These are phyloP conservation scores for Pogona vitticeps DNA, from an alignment of 2,113 vertebrate species.

Conservation along the genomic window DNA sequence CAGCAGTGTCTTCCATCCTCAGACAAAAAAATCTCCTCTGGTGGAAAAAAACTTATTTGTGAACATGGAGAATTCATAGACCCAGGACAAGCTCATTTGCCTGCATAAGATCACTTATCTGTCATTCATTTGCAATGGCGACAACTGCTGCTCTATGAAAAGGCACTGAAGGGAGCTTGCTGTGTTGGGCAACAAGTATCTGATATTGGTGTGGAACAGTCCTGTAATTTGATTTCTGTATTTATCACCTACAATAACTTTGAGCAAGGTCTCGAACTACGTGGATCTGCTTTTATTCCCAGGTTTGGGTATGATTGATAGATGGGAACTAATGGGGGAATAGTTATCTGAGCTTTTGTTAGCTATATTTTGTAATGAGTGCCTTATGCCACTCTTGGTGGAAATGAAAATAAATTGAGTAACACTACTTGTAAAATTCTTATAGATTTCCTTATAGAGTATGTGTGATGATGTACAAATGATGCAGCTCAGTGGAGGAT, in stretches of 20 bases:
- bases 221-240: not conserved
- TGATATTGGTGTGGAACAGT: not conserved
- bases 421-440: not conserved
- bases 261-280: not conserved
- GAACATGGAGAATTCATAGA: not conserved
- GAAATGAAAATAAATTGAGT: constrained; percentile 7
- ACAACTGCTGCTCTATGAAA: not conserved
- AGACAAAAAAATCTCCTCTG: constrained; percentile 21
- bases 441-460: not conserved
- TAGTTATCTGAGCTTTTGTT: not conserved
- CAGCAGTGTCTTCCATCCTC: not conserved
- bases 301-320: no score
- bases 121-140: not conserved
- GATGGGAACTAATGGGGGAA: not conserved
- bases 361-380: not conserved
- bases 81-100: not conserved
- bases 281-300: not conserved
- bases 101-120: not conserved
- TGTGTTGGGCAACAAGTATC: not conserved
- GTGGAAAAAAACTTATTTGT: not conserved
- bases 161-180: not conserved
- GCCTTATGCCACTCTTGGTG: not conserved
- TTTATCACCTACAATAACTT: not conserved
- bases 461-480: not conserved
- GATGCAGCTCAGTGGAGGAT: not conserved